phyloP scores from a whole-genome alignment of 2,888 invertebrate genomes.

The Tachina fera region DNA sequence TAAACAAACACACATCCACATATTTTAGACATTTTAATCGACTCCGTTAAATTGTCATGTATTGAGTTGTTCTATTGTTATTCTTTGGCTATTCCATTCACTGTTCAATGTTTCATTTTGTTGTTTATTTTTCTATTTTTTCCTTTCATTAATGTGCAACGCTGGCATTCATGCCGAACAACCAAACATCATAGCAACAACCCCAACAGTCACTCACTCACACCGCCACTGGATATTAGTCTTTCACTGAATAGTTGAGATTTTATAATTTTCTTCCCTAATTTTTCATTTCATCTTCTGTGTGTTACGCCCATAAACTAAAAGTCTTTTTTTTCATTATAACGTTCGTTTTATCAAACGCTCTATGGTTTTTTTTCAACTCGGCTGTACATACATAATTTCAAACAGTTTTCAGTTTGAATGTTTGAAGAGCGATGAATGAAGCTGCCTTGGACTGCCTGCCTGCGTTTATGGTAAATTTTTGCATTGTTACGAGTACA shows the following conservation, averaged over 20 bases:
- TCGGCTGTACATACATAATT: slow-evolving; percentile 7
- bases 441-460: not conserved
- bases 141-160: slow-evolving; percentile 47
- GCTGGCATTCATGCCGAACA: slow-evolving; percentile 47
- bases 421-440: not conserved
- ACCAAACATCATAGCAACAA: slow-evolving; percentile 29
- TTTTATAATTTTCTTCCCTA: slow-evolving; percentile 31
- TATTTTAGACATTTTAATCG: slow-evolving; percentile 57
- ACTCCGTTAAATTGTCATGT: slow-evolving; percentile 49
- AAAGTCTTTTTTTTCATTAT: slow-evolving; percentile 39
- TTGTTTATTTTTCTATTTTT: not conserved
- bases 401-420: slow-evolving; percentile 1
- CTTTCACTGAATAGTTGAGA: slow-evolving; percentile 31
- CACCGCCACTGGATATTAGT: slow-evolving; percentile 9
- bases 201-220: not conserved
- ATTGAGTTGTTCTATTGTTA: slow-evolving; percentile 49
- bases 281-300: slow-evolving; percentile 29
- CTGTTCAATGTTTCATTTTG: not conserved
- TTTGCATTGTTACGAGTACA: not conserved
- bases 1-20: not conserved
- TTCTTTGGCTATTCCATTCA: slow-evolving; percentile 34
- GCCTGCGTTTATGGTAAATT: not conserved
- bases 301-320: slow-evolving; percentile 59
- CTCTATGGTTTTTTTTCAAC: not conserved
- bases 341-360: not conserved